A percentile compares a stretch with the other conserved stretches of the same genome.
Evolutionary conservation across 2,888 invertebrate genomes (phyloP).

Genomic region (Catocala nupta): DNA sequence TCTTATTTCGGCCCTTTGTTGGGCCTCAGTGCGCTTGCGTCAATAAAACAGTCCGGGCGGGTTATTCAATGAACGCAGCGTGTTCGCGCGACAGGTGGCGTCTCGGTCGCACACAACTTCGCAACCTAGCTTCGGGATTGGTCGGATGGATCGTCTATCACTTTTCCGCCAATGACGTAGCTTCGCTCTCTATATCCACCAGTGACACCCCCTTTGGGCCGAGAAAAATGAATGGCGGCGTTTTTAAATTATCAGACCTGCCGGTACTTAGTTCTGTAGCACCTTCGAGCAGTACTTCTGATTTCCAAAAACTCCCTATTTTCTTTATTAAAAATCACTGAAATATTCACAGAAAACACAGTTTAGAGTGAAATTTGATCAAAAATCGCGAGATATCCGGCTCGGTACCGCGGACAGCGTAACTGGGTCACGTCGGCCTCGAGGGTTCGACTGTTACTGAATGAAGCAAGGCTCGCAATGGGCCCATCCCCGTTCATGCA

Average conservation of each 20-base stretch:
- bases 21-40: conserved; percentile 87
- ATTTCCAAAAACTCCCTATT: conserved; percentile 20
- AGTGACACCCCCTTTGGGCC: conserved; percentile 61
- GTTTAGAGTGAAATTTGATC: conserved; percentile 18
- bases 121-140: conserved; percentile 61
- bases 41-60: conserved; percentile 81
- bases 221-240: conserved; percentile 61
- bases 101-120: conserved; percentile 70
- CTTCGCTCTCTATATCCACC: conserved; percentile 54
- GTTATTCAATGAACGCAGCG: conserved; percentile 82
- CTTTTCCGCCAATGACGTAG: conserved; percentile 68
- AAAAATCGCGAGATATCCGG: conserved; percentile 25
- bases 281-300: conserved; percentile 27
- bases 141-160: conserved; percentile 47
- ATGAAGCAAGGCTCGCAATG: conserved; percentile 79
- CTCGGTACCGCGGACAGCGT: conserved; percentile 53
- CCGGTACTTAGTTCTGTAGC: conserved; percentile 49
- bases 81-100: conserved; percentile 83
- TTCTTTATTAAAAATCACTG: conserved; percentile 20
- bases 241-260: conserved; percentile 64
- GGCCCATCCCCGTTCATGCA: conserved; percentile 82
- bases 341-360: conserved; percentile 12
- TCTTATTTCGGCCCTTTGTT: conserved; percentile 86
- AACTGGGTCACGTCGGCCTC: conserved; percentile 80
- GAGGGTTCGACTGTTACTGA: conserved; percentile 81